These are phyloP conservation scores for Scaptomyza graminum DNA, from an alignment of 1,140 invertebrate species.

Conservation along the genomic window DNA sequence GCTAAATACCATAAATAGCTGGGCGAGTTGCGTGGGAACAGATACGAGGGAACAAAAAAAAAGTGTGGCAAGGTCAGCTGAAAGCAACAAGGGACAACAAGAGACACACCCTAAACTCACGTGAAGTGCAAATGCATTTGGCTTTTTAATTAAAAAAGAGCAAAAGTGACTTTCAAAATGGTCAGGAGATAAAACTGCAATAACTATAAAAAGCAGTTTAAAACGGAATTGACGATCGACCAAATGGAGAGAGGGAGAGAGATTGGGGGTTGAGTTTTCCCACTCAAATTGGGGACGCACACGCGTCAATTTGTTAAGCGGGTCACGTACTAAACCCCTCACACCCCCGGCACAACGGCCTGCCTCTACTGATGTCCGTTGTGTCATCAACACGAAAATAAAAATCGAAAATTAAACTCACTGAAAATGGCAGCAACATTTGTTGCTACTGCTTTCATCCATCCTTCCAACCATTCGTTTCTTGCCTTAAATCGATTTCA, in stretches of 20 bases:
- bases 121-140: conserved; percentile 59
- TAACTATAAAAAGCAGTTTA: conserved; percentile 70
- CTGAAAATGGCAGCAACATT: conserved; percentile 68
- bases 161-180: conserved; percentile 73
- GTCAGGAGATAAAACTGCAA: conserved; percentile 75
- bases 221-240: conserved; percentile 42
- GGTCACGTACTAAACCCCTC: conserved; percentile 63
- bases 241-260: background rate
- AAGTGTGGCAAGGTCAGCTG: conserved; percentile 19
- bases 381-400: conserved; percentile 78
- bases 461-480: too few species aligned
- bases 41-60: conserved; percentile 1
- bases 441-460: conserved; percentile 7
- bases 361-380: conserved; percentile 24
- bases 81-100: background rate
- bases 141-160: conserved; percentile 68
- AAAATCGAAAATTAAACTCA: conserved; percentile 78
- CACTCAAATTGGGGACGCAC: conserved; percentile 27
- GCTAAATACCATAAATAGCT: conserved; percentile 4
- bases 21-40: conserved; percentile 46
- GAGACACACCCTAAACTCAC: conserved; percentile 47
- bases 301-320: conserved; percentile 79
- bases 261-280: background rate
- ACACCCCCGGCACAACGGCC: conserved; percentile 17
- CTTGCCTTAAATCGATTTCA: conserved; percentile 66